phyloP scores from a whole-genome alignment of 2,888 invertebrate species.

The Apamea monoglypha region DNA sequence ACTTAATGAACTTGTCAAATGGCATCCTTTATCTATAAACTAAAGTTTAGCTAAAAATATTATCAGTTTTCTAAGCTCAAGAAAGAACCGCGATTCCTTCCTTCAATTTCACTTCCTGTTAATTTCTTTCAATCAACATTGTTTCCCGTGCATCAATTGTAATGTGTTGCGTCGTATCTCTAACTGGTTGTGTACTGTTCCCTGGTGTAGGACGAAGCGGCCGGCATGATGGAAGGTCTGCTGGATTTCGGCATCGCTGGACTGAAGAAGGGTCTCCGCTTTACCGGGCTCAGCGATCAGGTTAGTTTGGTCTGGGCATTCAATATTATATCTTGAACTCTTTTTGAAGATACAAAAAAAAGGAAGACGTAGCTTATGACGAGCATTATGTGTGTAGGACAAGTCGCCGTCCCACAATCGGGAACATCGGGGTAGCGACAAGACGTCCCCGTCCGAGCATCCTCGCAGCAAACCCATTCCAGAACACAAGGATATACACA shows the following conservation, averaged over 20 bases:
- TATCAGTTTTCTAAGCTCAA: not conserved
- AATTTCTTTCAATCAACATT: not conserved
- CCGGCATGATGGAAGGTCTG: conserved; percentile 91
- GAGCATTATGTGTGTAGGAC: conserved; percentile 70
- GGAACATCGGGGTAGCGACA: conserved; percentile 70
- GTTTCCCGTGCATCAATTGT: not conserved
- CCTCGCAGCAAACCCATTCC: conserved; percentile 59
- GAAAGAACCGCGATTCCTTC: not conserved
- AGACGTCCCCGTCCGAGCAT: conserved; percentile 73
- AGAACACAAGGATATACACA: conserved; percentile 68
- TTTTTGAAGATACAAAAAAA: not conserved
- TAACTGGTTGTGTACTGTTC: conserved; percentile 11
- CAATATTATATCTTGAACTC: not conserved
- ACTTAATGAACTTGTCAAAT: not conserved
- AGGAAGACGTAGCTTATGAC: not conserved
- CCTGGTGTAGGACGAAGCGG: conserved; percentile 90
- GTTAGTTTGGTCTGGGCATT: conserved; percentile 62
- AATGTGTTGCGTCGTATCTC: not conserved
- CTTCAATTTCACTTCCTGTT: not conserved
- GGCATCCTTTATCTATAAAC: no score
- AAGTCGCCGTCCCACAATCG: conserved; percentile 76
- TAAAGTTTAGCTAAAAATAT: not conserved
- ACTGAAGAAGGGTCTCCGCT: conserved; percentile 90
- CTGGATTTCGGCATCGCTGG: conserved; percentile 92
- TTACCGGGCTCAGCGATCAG: conserved; percentile 91